These are phyloP conservation scores for Auanema freiburgensis DNA, from an alignment of 2,888 invertebrate species.

Conservation along the genomic window DNA sequence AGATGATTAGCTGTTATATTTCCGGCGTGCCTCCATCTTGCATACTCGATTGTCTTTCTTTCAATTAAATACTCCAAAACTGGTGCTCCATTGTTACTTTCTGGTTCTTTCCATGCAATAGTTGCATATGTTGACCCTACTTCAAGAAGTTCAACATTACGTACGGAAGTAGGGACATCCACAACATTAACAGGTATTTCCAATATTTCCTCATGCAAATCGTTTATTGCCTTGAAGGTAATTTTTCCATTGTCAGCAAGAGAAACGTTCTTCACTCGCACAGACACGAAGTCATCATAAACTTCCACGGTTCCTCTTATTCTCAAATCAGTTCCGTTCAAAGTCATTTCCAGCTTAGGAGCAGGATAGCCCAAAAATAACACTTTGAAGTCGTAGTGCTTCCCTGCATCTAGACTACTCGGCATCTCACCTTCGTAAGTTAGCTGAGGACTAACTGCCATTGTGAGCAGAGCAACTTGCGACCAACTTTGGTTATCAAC, in stretches of 20 bases:
- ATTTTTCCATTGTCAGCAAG: slow-evolving; percentile 75
- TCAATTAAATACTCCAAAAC: slow-evolving; percentile 41
- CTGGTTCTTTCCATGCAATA: slow-evolving; percentile 26
- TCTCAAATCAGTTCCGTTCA: slow-evolving; percentile 61
- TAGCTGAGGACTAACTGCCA: slow-evolving; percentile 32
- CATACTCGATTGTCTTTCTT: slow-evolving; percentile 34
- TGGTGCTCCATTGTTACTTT: slow-evolving; percentile 23
- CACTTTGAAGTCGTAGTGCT: slow-evolving; percentile 43
- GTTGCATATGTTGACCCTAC: slow-evolving; percentile 14
- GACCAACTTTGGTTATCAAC: slow-evolving; percentile 30
- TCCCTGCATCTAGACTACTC: slow-evolving; percentile 34
- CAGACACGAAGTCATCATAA: slow-evolving; percentile 45
- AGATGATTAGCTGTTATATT: slow-evolving; percentile 16
- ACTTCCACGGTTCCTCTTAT: slow-evolving; percentile 60
- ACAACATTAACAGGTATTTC: slow-evolving; percentile 40
- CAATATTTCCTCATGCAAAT: slow-evolving; percentile 22
- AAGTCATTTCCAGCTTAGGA: slow-evolving; percentile 61
- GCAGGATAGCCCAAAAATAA: slow-evolving; percentile 42
- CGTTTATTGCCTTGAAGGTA: slow-evolving; percentile 69
- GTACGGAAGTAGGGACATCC: slow-evolving; percentile 52
- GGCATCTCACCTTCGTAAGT: slow-evolving; percentile 16
- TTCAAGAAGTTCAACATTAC: slow-evolving; percentile 13
- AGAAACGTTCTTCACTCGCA: slow-evolving; percentile 72
- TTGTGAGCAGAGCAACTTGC: slow-evolving; percentile 21
- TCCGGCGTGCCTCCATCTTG: slow-evolving; percentile 40